Conservation (phyloP, 2,113 vertebrate species). For the human (Homo sapiens) region GRCh38 chr1:24773001-24773500, state of each 20-base stretch:
- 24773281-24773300: constrained; percentile 3
- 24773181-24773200: neutral
- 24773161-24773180: neutral
- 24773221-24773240: neutral
- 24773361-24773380: neutral
- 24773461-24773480: neutral
- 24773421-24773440: neutral
- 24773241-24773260: neutral
- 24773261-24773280: constrained; percentile 22
- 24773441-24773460: constrained; percentile 31
- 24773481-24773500: constrained; percentile 44
- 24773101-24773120: constrained; percentile 39
- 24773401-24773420: neutral
- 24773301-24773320: neutral
- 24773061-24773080: neutral
- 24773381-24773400: neutral
- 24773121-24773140: neutral
- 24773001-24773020: neutral
- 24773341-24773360: neutral
- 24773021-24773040: neutral
- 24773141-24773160: neutral
- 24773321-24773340: neutral
- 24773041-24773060: neutral
- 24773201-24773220: neutral
- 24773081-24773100: neutral